Base-by-base conservation (phyloP, 1,140 invertebrate genomes). In the Aleiodes sp. region DNA sequence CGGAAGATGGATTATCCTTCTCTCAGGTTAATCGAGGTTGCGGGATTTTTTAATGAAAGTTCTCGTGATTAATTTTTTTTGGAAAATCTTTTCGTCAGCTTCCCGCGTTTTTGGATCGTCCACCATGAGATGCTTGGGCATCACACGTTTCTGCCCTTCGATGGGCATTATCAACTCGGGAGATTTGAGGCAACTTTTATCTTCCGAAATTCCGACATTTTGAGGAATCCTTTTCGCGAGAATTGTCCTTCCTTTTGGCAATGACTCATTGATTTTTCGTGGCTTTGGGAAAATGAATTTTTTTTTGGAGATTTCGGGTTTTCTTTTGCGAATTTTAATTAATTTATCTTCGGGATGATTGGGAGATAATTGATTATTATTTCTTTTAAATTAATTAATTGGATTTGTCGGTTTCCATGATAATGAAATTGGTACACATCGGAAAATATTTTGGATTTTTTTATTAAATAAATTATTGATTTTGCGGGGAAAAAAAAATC, bases 81-180 rank as follows among this genome's bases (percentile, higher is more conserved):
- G 9, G 19, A 1, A 52, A 16, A 52, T 9, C n/a, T n/a, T n/a
- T n/a, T n/a, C n/a, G 31, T 33, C 7, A 6, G 2, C n/a, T 59
- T 59, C 56, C 56, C 56, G 56, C 56, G 56, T 59, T 59, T 59
- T 59, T 16, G 0, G 14, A 14, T 7, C n/a, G n/a, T 59, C 12
- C 21, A n/a, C 28, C 56, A n/a, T 59, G 28, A n/a, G 26, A 9
- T 29, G 56, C 52, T 10, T 10, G 9, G 26, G 56, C 56, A 59
- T 59, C 28, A n/a, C n/a, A 31, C 19, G 46, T 56, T 56, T 16
- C 24, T 28, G 19, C 26, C 24, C 24, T 56, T 56, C 9, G 0
- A 24, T 24, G 24, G 56, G 14, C 56, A n/a, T 31, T 10, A 8
- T 3, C 9, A 31, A 59, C 1, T 43, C 16, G 16, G n/a, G 60